Evolutionary conservation across 2,113 vertebrate genomes (phyloP), one percentile per base, ranked within the genome.

Genomic region (Catharus minimus): DNA sequence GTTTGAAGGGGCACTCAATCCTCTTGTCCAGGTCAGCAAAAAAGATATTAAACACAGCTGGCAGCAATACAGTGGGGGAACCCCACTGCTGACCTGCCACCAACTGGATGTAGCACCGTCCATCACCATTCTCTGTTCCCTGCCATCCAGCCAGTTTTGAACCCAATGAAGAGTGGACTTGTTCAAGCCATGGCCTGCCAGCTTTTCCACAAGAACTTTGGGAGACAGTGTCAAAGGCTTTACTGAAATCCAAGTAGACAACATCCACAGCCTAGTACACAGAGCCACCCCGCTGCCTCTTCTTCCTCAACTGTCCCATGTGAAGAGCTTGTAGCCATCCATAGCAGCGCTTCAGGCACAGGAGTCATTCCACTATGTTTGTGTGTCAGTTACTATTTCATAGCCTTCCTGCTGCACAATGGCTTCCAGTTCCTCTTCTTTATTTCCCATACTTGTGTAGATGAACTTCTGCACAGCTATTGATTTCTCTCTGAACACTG

Each of bases 371-470:
- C 15, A 26, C 17, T 11, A 41, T 5, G 7, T 49, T 41, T 32
- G 5, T 15, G 20, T 32, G 20, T 36, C 33, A 36, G 33, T 36
- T 36, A 27, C 9, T 15, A 5, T 21, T 5, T 56, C 49, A 36
- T 1, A 47, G 9, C 2, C 32, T 32, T 64, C 30, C 43, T 15
- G 10, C 30, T 22, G 17, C 26, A 32, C 32, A 43, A 3, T 2
- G 30, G 11, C 41, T 56, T 64, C 30, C 36, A 43, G 14, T 17
- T 36, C 17, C 8, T 49, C 17, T 7, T 26, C 36, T 19, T 49
- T 32, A 41, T 23, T 43, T 21, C 21, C 14, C 22, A 13, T 3
- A 1, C 6, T 56, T 1, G 1, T 9, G 14, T 7, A 72, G 36
- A 49, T 56, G 30, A 11, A 22, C 21, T 78, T 56, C 36, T 49